These are phyloP conservation scores for Cepaea hortensis DNA, from an alignment of 2,888 invertebrate species.

Conservation along the genomic window DNA sequence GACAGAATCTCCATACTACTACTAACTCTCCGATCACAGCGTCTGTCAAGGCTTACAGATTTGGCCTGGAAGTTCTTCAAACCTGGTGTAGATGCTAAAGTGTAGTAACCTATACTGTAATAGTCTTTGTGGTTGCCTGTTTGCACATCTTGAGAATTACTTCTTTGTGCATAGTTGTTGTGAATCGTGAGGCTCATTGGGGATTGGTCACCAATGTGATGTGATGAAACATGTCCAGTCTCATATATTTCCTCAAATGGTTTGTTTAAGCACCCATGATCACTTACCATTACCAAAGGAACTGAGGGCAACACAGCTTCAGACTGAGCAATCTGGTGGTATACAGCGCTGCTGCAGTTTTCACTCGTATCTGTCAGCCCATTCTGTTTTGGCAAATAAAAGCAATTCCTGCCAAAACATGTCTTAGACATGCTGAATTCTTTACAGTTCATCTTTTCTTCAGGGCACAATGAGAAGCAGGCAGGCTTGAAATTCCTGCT, in stretches of 20 bases:
- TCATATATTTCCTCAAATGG: not conserved
- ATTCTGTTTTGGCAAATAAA: not conserved
- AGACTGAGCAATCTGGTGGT: not conserved
- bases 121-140: not conserved
- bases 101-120: not conserved
- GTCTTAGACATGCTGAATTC: not conserved
- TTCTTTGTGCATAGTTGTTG: no score
- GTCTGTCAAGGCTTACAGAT: not conserved
- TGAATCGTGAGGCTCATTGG: not conserved
- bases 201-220: not conserved
- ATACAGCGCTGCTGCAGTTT: not conserved
- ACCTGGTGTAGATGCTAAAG: not conserved
- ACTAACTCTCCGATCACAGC: not conserved
- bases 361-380: not conserved
- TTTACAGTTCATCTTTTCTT: not conserved
- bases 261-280: no score
- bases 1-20: conserved; percentile 20
- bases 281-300: not conserved
- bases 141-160: no score
- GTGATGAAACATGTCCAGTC: not conserved
- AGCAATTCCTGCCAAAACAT: not conserved
- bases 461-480: not conserved
- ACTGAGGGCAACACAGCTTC: not conserved
- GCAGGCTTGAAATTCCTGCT: no score
- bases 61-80: not conserved